Conservation (phyloP, 2,888 invertebrate genomes). For the Hipparchia semele region DNA sequence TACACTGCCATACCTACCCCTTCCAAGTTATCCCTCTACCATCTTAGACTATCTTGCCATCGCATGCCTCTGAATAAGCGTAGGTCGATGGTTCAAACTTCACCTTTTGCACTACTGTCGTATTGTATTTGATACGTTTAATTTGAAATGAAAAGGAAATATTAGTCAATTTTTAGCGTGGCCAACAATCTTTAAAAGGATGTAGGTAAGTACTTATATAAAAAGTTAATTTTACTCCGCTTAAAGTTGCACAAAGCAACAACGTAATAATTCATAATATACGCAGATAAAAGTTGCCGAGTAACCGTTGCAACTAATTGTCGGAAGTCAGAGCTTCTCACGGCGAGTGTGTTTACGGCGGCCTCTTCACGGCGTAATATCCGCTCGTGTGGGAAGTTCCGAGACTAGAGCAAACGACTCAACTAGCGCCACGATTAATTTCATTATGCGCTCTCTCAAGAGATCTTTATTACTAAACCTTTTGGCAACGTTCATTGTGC, state of each 20-base stretch:
- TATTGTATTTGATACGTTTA: no score
- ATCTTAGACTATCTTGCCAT: no score
- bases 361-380: conserved; percentile 75
- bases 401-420: conserved; percentile 69
- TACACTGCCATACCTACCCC: no score
- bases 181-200: no score
- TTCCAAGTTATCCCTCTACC: no score
- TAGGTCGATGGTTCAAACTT: no score
- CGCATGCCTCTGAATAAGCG: no score
- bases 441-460: conserved; percentile 54
- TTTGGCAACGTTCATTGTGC: conserved; percentile 6
- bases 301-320: conserved; percentile 54
- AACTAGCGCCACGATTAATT: conserved; percentile 67
- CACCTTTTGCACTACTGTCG: no score
- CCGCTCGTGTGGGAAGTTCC: conserved; percentile 66
- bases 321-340: conserved; percentile 63
- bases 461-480: conserved; percentile 19
- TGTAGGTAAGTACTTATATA: background rate
- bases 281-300: conserved; percentile 35
- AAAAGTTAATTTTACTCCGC: background rate
- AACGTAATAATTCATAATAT: conserved; percentile 3
- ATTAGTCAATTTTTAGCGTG: no score
- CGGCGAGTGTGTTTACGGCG: conserved; percentile 68
- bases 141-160: no score
- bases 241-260: no score